phyloP scores from a whole-genome alignment of 2,113 vertebrate species.

The Orycteropus afer region DNA sequence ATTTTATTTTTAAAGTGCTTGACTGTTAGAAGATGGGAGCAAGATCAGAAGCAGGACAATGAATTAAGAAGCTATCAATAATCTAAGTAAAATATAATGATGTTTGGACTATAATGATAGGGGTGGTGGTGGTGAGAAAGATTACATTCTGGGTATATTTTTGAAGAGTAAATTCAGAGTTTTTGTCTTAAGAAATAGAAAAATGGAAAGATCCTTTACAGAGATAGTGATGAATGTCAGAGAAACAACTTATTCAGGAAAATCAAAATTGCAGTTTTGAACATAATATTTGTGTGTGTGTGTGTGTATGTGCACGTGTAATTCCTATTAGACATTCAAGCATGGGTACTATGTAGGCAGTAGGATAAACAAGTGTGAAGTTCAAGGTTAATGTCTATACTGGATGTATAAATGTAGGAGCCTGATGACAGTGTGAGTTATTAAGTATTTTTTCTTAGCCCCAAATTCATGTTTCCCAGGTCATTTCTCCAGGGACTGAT shows the following conservation, averaged over 20 bases:
- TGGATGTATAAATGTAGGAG: not conserved
- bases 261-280: not conserved
- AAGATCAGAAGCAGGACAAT: not conserved
- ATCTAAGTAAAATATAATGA: not conserved
- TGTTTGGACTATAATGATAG: not conserved
- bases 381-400: not conserved
- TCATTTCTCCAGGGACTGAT: too few relatives aligned
- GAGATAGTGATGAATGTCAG: not conserved
- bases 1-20: not conserved
- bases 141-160: not conserved
- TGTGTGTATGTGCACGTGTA: too few relatives aligned
- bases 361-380: not conserved
- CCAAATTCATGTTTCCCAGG: not conserved
- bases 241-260: not conserved
- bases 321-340: not conserved
- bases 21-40: not conserved
- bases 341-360: not conserved
- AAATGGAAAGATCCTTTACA: not conserved
- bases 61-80: not conserved
- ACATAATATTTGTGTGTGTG: too few relatives aligned
- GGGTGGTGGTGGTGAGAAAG: not conserved
- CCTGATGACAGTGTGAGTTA: not conserved
- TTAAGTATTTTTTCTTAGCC: not conserved
- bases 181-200: not conserved
- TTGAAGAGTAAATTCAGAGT: not conserved